Conservation (phyloP, 2,888 invertebrate genomes). For the Balanococcus diminutus region DNA sequence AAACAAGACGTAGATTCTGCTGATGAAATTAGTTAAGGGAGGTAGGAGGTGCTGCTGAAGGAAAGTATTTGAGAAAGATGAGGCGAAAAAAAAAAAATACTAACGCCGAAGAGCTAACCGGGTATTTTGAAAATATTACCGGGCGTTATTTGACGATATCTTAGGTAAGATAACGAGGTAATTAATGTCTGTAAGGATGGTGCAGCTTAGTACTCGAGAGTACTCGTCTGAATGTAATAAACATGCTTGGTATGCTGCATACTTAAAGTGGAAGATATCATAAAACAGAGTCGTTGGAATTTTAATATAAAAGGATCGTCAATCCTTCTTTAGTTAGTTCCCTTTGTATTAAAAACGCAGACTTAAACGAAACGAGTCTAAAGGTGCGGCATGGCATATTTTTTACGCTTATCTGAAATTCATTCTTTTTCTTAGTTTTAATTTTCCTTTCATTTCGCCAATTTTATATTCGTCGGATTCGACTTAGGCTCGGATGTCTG, state of each 20-base stretch:
- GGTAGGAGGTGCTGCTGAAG: too few relatives aligned
- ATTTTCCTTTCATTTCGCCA: slow-evolving; percentile 24
- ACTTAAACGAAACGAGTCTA: too few relatives aligned
- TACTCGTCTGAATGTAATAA: slow-evolving; percentile 48
- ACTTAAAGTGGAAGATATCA: slow-evolving; percentile 37
- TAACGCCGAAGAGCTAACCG: not conserved
- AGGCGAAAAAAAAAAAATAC: not conserved
- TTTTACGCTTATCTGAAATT: slow-evolving; percentile 38
- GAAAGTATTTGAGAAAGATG: too few relatives aligned
- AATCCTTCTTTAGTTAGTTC: slow-evolving; percentile 48
- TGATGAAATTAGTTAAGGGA: too few relatives aligned
- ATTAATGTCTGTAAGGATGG: slow-evolving; percentile 46
- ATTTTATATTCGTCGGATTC: not conserved
- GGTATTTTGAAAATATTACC: slow-evolving; percentile 13
- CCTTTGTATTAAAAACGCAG: slow-evolving; percentile 34
- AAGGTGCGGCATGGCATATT: slow-evolving; percentile 40
- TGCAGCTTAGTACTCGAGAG: slow-evolving; percentile 47
- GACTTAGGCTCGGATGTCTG: not conserved
- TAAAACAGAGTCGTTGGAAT: slow-evolving; percentile 52
- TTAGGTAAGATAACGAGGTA: slow-evolving; percentile 50
- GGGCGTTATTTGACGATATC: slow-evolving; percentile 36
- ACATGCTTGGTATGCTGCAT: slow-evolving; percentile 43
- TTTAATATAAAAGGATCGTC: slow-evolving; percentile 53
- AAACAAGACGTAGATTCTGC: too few relatives aligned
- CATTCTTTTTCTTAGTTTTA: slow-evolving; percentile 38